Evolutionary conservation across 2,888 invertebrate genomes (phyloP).

Genomic region (Drosophila subquinaria): DNA sequence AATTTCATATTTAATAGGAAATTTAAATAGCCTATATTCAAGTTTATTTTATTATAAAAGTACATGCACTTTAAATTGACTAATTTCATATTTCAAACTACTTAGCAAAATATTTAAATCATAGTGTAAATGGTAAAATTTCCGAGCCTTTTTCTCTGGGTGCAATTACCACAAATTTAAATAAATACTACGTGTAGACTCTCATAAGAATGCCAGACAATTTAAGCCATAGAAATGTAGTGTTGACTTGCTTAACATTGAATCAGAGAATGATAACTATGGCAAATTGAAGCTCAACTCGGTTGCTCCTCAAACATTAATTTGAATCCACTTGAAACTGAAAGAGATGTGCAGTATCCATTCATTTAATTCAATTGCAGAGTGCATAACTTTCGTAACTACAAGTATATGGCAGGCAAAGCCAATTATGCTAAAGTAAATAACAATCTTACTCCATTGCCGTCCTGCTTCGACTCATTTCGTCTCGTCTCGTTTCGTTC

Average conservation of each 20-base stretch:
- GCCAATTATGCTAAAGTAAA: conserved; percentile 77
- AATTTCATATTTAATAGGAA: too few relatives aligned
- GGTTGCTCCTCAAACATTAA: conserved; percentile 11
- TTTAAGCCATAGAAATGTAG: conserved; percentile 1
- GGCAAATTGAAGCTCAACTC: background rate
- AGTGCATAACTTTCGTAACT: conserved; percentile 60
- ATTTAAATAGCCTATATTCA: too few relatives aligned
- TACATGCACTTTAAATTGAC: too few relatives aligned
- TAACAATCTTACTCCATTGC: conserved; percentile 59
- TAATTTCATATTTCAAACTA: too few relatives aligned
- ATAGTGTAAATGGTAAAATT: too few relatives aligned
- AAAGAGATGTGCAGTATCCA: conserved; percentile 19
- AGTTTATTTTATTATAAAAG: too few relatives aligned
- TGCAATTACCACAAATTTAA: background rate
- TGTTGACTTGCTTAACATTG: background rate
- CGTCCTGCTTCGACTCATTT: conserved; percentile 24
- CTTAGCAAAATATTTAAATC: too few relatives aligned
- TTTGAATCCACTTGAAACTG: conserved; percentile 20
- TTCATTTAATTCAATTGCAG: conserved; percentile 67
- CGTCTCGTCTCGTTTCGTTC: conserved; percentile 29
- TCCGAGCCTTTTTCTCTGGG: too few relatives aligned
- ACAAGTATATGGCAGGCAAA: conserved; percentile 37
- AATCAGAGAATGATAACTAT: background rate
- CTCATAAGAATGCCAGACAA: background rate
- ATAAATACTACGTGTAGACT: background rate